phyloP scores from a whole-genome alignment of 2,113 vertebrate genomes.

The Leptobrachium leishanense region DNA sequence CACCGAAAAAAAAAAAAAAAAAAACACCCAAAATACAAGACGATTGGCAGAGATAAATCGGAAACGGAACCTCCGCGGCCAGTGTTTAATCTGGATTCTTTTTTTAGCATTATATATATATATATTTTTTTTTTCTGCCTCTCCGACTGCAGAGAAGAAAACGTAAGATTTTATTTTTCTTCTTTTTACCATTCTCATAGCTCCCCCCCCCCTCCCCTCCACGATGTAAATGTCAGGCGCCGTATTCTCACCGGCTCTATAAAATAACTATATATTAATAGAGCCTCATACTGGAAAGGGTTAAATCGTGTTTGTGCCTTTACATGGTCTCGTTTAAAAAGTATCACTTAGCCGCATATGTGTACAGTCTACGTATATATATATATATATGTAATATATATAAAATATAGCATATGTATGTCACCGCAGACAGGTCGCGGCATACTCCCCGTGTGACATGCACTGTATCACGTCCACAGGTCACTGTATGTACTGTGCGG shows the following conservation, averaged over 20 bases:
- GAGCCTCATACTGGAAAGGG: background rate
- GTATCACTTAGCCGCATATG: constrained; percentile 8
- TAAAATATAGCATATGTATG: background rate
- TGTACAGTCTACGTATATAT: constrained; percentile 11
- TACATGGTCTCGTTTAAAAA: constrained; percentile 21
- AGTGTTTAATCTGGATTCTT: background rate
- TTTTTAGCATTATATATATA: background rate
- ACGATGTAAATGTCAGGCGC: constrained; percentile 3
- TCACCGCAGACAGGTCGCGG: background rate
- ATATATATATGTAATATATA: background rate
- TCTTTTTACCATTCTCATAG: background rate
- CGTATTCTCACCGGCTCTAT: background rate
- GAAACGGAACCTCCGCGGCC: background rate
- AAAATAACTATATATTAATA: background rate
- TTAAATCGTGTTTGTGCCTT: constrained; percentile 28
- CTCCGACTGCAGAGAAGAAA: too few species aligned
- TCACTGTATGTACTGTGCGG: constrained; percentile 3
- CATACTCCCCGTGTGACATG: background rate
- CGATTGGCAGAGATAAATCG: background rate
- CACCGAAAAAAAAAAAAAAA: too few species aligned
- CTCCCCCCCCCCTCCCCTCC: background rate
- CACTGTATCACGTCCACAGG: background rate
- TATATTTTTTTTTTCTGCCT: too few species aligned
- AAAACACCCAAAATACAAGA: too few species aligned
- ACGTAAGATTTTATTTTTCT: background rate